Base-by-base conservation (phyloP, 1,140 invertebrate genomes). In the Trichoplusia ni region DNA sequence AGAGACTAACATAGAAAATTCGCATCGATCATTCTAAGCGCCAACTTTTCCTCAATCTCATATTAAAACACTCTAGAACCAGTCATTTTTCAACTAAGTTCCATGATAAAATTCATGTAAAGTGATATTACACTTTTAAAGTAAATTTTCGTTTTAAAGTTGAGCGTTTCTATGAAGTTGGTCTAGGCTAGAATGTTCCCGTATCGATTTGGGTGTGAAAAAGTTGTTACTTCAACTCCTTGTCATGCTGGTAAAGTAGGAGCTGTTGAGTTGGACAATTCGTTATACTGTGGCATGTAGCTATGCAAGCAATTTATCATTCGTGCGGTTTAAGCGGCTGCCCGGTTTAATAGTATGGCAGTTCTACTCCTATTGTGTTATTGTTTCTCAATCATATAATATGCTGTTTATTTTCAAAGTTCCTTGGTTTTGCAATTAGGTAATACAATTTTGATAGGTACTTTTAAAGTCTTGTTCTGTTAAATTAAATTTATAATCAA, bases 41-140 rank as follows among this genome's bases (percentile, higher is more conserved):
- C 25, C 8, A 31, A 42, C 7, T 59, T 44, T 16, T 16, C 16
- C 25, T 56, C 40, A 25, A 47, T 37, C 19, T 23, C 47, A 60
- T 33, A 60, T 60, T 47, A 59, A 59, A 46, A 60, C n/a, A 47
- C 38, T 31, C 6, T 6, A 7, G 51, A 56, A 40, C 7, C 25
- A 29, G 51, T 47, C 42, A 60, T 60, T 47, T 60, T 60, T 47
- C 58, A 60, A 23, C 23, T 33, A 60, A 60, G 5, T 47, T 60
- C 42, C 47, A 35, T 47, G 29, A 60, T 38, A 46, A 60, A 60
- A 47, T 60, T 60, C 58, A 60, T 47, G 42, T 60, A 46, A 59
- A 60, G 18, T 60, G 58, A 60, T 35, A 46, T 46, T 21, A 47
- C 27, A 60, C 14, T 47, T 46, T 47, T 47, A 35, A 47, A 60